These are phyloP conservation scores for Peromyscus maniculatus DNA, from an alignment of 2,113 vertebrate genomes.

Conservation along the genomic window DNA sequence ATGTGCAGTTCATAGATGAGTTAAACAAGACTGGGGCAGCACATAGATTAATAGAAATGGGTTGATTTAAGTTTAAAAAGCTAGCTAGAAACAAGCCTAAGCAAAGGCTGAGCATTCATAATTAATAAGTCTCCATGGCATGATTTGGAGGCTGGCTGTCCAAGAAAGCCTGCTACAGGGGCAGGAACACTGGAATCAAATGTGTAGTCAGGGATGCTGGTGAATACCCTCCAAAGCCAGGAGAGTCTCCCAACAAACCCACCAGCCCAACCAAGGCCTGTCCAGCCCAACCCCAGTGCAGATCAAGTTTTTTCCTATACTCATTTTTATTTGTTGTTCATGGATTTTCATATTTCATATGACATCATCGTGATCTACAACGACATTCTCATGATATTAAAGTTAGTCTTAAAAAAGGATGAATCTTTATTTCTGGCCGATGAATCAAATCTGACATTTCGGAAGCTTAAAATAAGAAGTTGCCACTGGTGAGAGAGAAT, in stretches of 20 bases:
- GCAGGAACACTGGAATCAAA: neutral
- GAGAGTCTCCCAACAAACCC: neutral
- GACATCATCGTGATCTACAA: neutral
- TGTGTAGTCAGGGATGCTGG: neutral
- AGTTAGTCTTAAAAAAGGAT: constrained; percentile 8
- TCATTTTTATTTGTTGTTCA: neutral
- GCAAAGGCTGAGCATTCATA: neutral
- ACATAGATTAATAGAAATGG: neutral
- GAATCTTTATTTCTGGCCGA: neutral
- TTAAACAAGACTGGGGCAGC: neutral
- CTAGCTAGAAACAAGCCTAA: neutral
- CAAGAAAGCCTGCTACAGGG: neutral
- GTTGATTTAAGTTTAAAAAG: too few species aligned
- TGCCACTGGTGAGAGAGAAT: constrained; percentile 14
- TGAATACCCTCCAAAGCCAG: neutral
- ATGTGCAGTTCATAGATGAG: neutral
- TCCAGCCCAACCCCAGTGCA: neutral
- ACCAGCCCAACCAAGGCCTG: neutral
- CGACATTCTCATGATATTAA: constrained; percentile 3
- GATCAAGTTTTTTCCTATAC: neutral
- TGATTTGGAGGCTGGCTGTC: neutral
- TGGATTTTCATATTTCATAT: constrained; percentile 20
- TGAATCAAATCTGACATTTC: constrained; percentile 32
- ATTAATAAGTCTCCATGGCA: neutral
- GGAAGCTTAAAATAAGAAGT: constrained; percentile 31